Conservation (phyloP, 2,797 vertebrate species). For the Gambelia wislizenii region DNA sequence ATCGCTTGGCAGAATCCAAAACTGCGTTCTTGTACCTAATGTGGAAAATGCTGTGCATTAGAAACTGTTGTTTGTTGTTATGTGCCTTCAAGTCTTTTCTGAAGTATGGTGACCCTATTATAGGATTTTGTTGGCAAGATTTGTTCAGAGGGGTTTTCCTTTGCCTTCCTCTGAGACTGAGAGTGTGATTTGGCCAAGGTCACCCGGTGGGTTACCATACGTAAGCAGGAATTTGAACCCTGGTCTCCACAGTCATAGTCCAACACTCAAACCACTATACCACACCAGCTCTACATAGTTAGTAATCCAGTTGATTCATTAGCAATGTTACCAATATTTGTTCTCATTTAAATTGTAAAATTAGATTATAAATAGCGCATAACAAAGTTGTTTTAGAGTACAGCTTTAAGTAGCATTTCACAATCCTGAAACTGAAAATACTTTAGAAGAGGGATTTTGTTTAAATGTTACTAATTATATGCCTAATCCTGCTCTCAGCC, state of each 20-base stretch:
- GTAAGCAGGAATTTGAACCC: too few relatives aligned
- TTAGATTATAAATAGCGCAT: too few relatives aligned
- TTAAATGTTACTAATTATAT: not conserved
- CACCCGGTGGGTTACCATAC: too few relatives aligned
- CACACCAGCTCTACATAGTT: not conserved
- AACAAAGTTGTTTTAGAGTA: not conserved
- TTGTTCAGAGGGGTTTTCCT: too few relatives aligned
- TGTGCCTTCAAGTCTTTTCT: too few relatives aligned
- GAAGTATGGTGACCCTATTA: too few relatives aligned
- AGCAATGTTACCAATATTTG: not conserved
- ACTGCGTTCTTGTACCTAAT: not conserved
- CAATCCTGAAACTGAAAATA: not conserved
- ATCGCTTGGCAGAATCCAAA: not conserved
- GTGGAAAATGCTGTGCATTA: not conserved
- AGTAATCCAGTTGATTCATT: not conserved
- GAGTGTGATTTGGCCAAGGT: not conserved
- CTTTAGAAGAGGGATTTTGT: not conserved
- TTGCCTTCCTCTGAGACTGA: too few relatives aligned
- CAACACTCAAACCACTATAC: too few relatives aligned
- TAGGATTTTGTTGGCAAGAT: too few relatives aligned
- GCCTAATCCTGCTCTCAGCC: not conserved
- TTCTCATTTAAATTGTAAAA: too few relatives aligned
- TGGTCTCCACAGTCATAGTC: too few relatives aligned
- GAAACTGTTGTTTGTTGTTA: not conserved
- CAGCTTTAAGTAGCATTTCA: not conserved